Percentiles rank a stretch among this genome's conserved stretches.
phyloP scores from a whole-genome alignment of 2,888 invertebrate species.

The Arrhopalites spinosus region DNA sequence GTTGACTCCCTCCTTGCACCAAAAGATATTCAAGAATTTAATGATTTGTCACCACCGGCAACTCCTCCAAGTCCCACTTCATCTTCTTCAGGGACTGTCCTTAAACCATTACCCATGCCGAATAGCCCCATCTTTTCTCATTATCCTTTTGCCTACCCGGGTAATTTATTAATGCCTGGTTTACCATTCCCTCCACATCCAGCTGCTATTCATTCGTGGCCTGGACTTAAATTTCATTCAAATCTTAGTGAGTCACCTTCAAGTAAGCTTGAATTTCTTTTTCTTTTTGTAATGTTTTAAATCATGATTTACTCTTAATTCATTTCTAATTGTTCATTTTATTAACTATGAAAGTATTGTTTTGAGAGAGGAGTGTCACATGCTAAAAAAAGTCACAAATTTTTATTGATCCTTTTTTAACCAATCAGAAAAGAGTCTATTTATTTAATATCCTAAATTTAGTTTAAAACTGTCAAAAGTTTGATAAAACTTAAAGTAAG shows the following conservation, averaged over 20 bases:
- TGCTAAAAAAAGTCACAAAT: too few relatives aligned
- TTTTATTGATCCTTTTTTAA: too few relatives aligned
- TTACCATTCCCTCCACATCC: constrained; percentile 52
- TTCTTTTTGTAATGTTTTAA: background rate
- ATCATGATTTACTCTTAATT: background rate
- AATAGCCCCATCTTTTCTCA: constrained; percentile 55
- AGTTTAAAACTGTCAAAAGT: too few relatives aligned
- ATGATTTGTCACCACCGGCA: constrained; percentile 56
- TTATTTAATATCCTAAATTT: too few relatives aligned
- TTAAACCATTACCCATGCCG: constrained; percentile 55
- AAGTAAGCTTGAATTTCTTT: constrained; percentile 44
- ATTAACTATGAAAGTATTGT: background rate
- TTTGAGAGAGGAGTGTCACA: too few relatives aligned
- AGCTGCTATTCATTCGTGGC: constrained; percentile 52
- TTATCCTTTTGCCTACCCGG: constrained; percentile 55
- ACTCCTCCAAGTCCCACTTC: constrained; percentile 55
- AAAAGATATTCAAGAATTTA: constrained; percentile 48
- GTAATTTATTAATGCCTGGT: constrained; percentile 55
- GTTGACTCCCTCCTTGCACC: constrained; percentile 54
- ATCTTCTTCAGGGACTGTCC: constrained; percentile 38
- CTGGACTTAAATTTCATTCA: constrained; percentile 53
- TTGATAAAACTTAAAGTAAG: too few relatives aligned
- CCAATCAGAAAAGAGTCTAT: too few relatives aligned
- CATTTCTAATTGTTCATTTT: background rate
- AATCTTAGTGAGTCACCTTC: constrained; percentile 46